Conservation (phyloP, 2,797 vertebrate species). For the Spinus olivaceus region DNA sequence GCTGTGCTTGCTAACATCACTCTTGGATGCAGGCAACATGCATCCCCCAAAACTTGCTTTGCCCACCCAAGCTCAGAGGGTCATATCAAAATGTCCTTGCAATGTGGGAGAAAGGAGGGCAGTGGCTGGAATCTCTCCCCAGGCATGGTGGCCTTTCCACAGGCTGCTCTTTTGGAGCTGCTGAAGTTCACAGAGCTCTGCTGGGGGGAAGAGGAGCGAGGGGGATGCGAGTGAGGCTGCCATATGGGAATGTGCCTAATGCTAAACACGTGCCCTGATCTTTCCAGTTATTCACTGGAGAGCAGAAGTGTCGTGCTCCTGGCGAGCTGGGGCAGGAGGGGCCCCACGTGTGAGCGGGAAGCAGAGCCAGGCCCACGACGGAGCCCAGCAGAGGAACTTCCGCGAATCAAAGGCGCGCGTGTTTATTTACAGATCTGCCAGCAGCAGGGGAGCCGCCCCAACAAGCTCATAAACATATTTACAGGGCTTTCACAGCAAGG, state of each 20-base stretch:
- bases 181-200: background rate
- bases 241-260: conserved; percentile 8
- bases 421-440: conserved; percentile 59
- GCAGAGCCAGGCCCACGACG: conserved; percentile 17
- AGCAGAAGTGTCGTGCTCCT: background rate
- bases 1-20: background rate
- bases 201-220: background rate
- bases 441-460: conserved; percentile 29
- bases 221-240: background rate
- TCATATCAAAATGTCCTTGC: background rate
- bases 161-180: background rate
- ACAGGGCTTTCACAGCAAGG: conserved; percentile 59
- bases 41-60: background rate
- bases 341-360: background rate
- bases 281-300: background rate
- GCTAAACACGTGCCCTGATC: conserved; percentile 8
- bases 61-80: background rate
- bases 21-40: background rate
- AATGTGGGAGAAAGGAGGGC: background rate
- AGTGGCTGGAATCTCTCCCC: background rate
- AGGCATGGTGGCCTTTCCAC: background rate
- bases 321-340: background rate
- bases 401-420: conserved; percentile 40
- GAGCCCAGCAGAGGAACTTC: conserved; percentile 56
- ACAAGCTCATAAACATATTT: conserved; percentile 69